Evolutionary conservation across 2,888 invertebrate genomes (phyloP), one percentile per base, ranked within the genome.

Genomic region (Drosophila meridiana): DNA sequence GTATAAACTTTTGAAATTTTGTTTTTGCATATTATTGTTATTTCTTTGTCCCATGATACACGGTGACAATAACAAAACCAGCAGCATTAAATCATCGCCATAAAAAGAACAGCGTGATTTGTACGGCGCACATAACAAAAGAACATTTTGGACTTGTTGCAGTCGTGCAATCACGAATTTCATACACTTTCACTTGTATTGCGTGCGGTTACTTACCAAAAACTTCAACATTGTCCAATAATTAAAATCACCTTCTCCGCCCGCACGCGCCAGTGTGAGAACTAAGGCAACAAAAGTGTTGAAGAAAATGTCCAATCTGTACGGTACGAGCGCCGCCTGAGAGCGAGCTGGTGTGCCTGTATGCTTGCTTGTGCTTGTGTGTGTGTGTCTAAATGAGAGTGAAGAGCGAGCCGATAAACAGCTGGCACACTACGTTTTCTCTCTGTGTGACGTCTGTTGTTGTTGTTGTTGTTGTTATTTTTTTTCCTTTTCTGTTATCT

Each of bases 161-260:
- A 45, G n/a, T 30, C 26, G 14, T 52, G 34, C 34, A 6, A 28
- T 13, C 3, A 2, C 4, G 3, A 34, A 65, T 76, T 72, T 58
- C 42, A 48, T 30, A 42, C 36, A 48, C 5, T 45, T 61, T 14
- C 13, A 42, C 13, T 66, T 56, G 26, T 20, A 30, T 69, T 59
- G 4, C 38, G 11, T 43, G 0, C 9, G 28, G 5, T 9, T 48
- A 73, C 86, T 88, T 88, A 93, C 93, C 89, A 92, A 62, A 82
- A 93, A 93, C 76, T 91, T 93, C 3, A 93, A 58, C 93, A 93
- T 93, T 61, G 88, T 92, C 88, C 82, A 82, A 83, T 64, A 90
- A 48, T 81, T 84, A 64, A 85, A 83, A 62, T 73, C 65, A 34
- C 73, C 56, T 55, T 89, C 79, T 26, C 74, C 76, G 13, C 79